phyloP scores from a whole-genome alignment of 2,888 invertebrate genomes.

The Operophtera brumata region DNA sequence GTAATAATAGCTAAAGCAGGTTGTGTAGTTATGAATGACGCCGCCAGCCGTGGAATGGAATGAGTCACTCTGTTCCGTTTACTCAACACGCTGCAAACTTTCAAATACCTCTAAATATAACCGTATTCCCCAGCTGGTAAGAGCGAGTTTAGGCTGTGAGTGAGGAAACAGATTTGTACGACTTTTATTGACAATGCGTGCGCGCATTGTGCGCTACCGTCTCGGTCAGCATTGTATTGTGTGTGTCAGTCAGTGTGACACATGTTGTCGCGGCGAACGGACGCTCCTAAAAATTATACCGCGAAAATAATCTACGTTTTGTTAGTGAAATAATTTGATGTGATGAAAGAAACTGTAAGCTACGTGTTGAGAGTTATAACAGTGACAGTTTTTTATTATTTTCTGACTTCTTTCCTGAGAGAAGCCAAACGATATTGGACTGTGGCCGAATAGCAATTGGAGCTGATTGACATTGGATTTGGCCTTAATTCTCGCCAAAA shows the following conservation, averaged over 20 bases:
- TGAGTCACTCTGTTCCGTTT: constrained; percentile 65
- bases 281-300: constrained; percentile 36
- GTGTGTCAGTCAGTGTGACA: constrained; percentile 58
- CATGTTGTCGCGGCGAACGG: constrained; percentile 36
- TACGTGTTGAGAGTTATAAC: constrained; percentile 59
- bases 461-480: constrained; percentile 40
- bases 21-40: constrained; percentile 64
- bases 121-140: constrained; percentile 3
- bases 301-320: constrained; percentile 31
- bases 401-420: constrained; percentile 61
- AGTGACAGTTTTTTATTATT: constrained; percentile 65
- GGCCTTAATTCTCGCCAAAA: constrained; percentile 30
- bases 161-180: constrained; percentile 35
- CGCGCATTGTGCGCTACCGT: constrained; percentile 66
- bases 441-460: constrained; percentile 40
- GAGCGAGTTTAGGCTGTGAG: constrained; percentile 26
- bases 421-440: constrained; percentile 62
- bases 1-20: constrained; percentile 43
- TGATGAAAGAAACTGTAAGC: constrained; percentile 67
- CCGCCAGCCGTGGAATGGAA: constrained; percentile 62
- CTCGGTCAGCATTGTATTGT: constrained; percentile 40
- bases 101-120: neutral
- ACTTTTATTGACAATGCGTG: constrained; percentile 64
- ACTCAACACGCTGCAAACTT: constrained; percentile 34
- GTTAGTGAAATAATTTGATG: constrained; percentile 41